phyloP scores from a whole-genome alignment of 2,888 invertebrate species.

The Dioctria linearis region DNA sequence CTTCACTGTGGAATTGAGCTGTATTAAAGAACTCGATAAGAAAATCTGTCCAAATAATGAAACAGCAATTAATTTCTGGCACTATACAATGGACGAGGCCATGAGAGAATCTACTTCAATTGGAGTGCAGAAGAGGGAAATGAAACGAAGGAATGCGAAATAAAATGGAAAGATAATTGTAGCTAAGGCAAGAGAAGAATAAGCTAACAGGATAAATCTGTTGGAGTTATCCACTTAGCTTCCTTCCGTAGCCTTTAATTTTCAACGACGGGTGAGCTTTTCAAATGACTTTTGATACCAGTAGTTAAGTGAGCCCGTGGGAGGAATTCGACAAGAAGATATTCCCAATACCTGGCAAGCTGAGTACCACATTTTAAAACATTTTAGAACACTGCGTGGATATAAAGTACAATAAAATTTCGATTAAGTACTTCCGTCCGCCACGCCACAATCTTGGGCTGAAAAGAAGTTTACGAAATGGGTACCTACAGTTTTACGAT shows the following conservation, averaged over 20 bases:
- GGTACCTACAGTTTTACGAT: not conserved
- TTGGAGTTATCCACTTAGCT: constrained; percentile 42
- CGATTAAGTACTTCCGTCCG: constrained; percentile 35
- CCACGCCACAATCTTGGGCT: constrained; percentile 10
- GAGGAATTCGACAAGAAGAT: constrained; percentile 32
- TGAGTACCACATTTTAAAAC: constrained; percentile 23
- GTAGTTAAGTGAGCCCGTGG: not conserved
- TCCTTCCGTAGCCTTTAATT: constrained; percentile 33
- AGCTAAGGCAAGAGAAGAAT: not conserved
- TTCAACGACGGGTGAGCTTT: not conserved
- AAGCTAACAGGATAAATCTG: constrained; percentile 45
- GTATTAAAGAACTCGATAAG: constrained; percentile 6
- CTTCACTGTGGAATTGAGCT: not conserved
- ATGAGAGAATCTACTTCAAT: constrained; percentile 47
- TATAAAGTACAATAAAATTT: constrained; percentile 46
- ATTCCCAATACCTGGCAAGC: not conserved
- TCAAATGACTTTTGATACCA: constrained; percentile 11
- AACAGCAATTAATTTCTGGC: constrained; percentile 49
- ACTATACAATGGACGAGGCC: constrained; percentile 19
- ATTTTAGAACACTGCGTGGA: not conserved
- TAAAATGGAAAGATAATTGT: constrained; percentile 42
- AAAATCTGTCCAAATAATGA: constrained; percentile 41
- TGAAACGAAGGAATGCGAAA: constrained; percentile 3
- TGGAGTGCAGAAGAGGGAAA: constrained; percentile 6
- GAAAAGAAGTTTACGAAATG: not conserved